Base-by-base conservation (phyloP, 35 echinoderm and acorn worm species). In the Diadema setosum region DNA sequence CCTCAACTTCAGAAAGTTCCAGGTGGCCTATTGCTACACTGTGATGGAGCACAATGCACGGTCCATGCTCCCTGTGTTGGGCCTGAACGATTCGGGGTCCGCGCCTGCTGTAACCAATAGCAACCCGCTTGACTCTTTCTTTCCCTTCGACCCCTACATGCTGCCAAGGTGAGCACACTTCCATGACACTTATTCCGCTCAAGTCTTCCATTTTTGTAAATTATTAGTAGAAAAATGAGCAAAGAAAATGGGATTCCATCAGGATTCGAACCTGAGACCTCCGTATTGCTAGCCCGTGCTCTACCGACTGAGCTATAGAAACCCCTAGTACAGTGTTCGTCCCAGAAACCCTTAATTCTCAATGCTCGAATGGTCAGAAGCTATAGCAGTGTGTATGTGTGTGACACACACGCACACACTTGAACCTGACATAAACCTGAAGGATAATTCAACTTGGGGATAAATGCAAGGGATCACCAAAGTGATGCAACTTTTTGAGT, bases 71-170 rank as follows among this genome's bases (percentile, higher is more conserved):
- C 85, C 85, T 42, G 80, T 92, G 2, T 60, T 76, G 9, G 87
- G 80, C 18, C 78, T 86, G 1, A 73, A 89, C 11, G 55, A 84
- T 2, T 75, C 20, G 7, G 92, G 91, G 4, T 46, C 58, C 7
- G 33, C 31, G 40, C 26, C 63, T 21, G 24, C 76, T 16, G 41
- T 65, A 5, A 48, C 89, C 9, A 27, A 81, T 21, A 69, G 60
- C 39, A 99, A 99, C 70, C 93, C 92, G 5, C 81, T 99, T 45
- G 96, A 95, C 48, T 91, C 96, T 5, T 99, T 94, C 70, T 99
- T 99, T 70, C 96, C 96, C 20, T 99, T 94, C 92, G 96, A 99
- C 80, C 96, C 96, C 2, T 99, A 99, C 46, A 27, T 92, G 14
- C 50, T 99, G 16, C 92, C 89, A 59, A 89, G 63, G 96, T 95